Base-by-base conservation (phyloP, 2,113 vertebrate genomes). In the Nerophis ophidion region DNA sequence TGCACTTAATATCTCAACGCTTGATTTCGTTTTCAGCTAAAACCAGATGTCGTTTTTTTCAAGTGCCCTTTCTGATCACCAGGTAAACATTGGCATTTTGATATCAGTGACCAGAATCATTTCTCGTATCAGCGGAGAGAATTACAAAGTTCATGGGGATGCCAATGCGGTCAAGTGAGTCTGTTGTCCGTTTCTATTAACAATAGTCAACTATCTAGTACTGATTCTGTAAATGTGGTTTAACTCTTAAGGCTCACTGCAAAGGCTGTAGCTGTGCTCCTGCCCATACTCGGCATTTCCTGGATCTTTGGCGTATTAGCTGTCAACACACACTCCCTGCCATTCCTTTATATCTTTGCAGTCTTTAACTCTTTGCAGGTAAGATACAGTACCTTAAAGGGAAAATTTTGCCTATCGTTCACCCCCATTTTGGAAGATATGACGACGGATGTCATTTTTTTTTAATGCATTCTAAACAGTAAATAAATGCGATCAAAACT, bases 301-400 rank as follows among this genome's bases (percentile, higher is more conserved):
- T 99, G 97, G 97, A 92, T 95, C 67, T 98, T 98, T 38, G 96
- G 97, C 0, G 89, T 98, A 65, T 86, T 98, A n/a, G 91, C 95
- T 0, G 77, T 98, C 81, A 98, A 97, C 61, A 83, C 82, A 33
- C 90, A 92, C 0, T 82, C 93, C 4, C 51, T 98, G 47, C 83
- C 91, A 5, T 99, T 99, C 81, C 93, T 98, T 51, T 99, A 99
- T 62, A 84, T 95, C 80, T 99, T 99, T 71, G 93, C 96, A n/a
- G 53, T 91, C 1, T 94, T 97, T 83, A 99, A 97, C 86, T 98
- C 97, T 15, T 82, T 97, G 49, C 97, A 99, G 82, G 97, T 98
- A 72, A 79, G 90, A 72, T n/a, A 26, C 26, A 26, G 26, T 26
- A 26, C 26, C 26, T 26, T 26, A 26, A 26, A 26, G 26, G 2